A percentile compares a stretch with the other conserved stretches of the same genome.
Evolutionary conservation across 2,797 vertebrate species (phyloP).

Genomic region (Steatocranus sp.): DNA sequence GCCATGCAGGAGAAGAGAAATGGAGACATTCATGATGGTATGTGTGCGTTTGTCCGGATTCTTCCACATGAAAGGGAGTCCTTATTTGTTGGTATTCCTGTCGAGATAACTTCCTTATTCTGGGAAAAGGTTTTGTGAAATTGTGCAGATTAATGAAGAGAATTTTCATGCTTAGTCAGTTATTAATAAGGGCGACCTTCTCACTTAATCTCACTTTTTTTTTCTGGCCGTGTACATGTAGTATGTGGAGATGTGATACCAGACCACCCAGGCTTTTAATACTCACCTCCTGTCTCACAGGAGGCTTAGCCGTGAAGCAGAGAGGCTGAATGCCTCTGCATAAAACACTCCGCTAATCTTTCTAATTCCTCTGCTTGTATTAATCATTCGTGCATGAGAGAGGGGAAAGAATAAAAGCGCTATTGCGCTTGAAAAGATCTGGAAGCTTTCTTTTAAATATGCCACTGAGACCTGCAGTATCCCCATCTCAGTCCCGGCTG

Average conservation of each 20-base stretch:
- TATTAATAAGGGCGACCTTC: neutral
- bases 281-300: conserved; percentile 57
- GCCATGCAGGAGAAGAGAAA: conserved; percentile 98
- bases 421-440: conserved; percentile 6
- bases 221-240: neutral
- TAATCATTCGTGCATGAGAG: conserved; percentile 21
- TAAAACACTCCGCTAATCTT: conserved; percentile 58
- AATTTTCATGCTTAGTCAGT: neutral
- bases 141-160: neutral
- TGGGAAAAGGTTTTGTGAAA: neutral
- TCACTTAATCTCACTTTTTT: neutral
- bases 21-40: conserved; percentile 91
- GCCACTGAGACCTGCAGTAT: neutral
- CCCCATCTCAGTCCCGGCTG: conserved; percentile 1
- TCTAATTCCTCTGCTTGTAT: conserved; percentile 41
- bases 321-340: conserved; percentile 29
- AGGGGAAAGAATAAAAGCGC: neutral
- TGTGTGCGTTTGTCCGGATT: neutral
- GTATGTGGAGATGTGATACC: conserved; percentile 15
- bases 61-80: neutral
- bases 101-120: conserved; percentile 9
- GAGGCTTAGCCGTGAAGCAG: conserved; percentile 36
- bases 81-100: neutral
- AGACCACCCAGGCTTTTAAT: conserved; percentile 71
- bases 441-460: conserved; percentile 20